Percentiles rank a stretch among this genome's conserved stretches.
Evolutionary conservation across 2,797 vertebrate species (phyloP).

Genomic region (Siniperca undulata): DNA sequence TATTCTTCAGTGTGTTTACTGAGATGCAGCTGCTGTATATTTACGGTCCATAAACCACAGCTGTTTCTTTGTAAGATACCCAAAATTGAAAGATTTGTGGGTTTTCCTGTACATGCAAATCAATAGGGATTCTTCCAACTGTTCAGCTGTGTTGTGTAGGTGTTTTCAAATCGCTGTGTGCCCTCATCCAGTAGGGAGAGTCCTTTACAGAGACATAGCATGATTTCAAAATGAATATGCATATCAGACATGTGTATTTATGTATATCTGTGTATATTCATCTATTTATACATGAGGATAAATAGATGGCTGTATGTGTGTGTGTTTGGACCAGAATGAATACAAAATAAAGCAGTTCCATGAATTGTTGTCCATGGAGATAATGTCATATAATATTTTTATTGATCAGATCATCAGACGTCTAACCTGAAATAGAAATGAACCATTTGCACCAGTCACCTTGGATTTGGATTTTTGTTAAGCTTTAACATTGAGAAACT

Average conservation of each 20-base stretch:
- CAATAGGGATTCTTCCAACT: conserved; percentile 82
- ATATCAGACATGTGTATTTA: conserved; percentile 87
- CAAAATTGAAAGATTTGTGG: conserved; percentile 70
- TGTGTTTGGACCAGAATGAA: conserved; percentile 84
- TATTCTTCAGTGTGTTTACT: conserved; percentile 78
- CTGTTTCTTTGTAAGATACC: conserved; percentile 79
- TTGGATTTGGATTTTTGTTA: not conserved
- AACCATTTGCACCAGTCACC: not conserved
- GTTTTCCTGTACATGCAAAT: conserved; percentile 82
- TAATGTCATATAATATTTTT: conserved; percentile 29
- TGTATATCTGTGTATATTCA: conserved; percentile 86
- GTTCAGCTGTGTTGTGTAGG: conserved; percentile 83
- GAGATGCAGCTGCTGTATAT: conserved; percentile 80
- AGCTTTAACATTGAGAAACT: not conserved
- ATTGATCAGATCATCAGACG: not conserved
- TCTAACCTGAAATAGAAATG: not conserved
- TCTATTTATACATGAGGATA: conserved; percentile 84
- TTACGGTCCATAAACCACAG: conserved; percentile 77
- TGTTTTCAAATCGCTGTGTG: conserved; percentile 84
- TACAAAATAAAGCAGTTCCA: conserved; percentile 86
- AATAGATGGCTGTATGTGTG: conserved; percentile 85
- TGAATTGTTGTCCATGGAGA: conserved; percentile 75
- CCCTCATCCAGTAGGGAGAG: conserved; percentile 81
- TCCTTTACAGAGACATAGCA: conserved; percentile 85
- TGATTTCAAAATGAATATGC: conserved; percentile 86